Evolutionary conservation across 2,888 invertebrate species (phyloP).

Genomic region (Bombylius major): DNA sequence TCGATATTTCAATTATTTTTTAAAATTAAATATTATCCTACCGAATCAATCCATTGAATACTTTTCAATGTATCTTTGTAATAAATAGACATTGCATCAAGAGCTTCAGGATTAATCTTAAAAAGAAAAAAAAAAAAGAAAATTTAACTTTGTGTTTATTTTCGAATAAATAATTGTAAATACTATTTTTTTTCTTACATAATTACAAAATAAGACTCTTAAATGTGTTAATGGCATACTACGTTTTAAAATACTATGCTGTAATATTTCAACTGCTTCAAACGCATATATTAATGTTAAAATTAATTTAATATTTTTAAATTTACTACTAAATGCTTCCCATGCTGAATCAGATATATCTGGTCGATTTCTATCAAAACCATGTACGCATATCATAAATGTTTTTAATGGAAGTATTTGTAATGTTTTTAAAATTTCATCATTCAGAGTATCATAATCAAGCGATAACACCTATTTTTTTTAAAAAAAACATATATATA

Average conservation of each 20-base stretch:
- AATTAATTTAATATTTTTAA: conserved; percentile 29
- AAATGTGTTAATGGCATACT: conserved; percentile 62
- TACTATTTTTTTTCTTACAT: conserved; percentile 31
- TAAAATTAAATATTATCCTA: conserved; percentile 5
- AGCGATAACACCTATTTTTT: conserved; percentile 26
- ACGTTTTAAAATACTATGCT: conserved; percentile 48
- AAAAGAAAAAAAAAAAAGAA: conserved; percentile 5
- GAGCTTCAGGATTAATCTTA: conserved; percentile 32
- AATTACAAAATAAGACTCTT: conserved; percentile 60
- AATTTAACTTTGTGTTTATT: neutral
- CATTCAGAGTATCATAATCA: conserved; percentile 33
- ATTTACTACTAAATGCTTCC: conserved; percentile 40
- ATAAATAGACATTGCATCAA: conserved; percentile 32
- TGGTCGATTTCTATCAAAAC: conserved; percentile 47
- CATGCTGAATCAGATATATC: conserved; percentile 52
- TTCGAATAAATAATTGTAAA: no score
- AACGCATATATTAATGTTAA: conserved; percentile 49
- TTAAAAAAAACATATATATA: no score
- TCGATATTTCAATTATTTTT: no score
- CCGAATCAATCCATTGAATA: conserved; percentile 35
- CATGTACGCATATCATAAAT: conserved; percentile 57
- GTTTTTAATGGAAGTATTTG: conserved; percentile 40
- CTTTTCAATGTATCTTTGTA: conserved; percentile 31
- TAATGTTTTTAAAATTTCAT: conserved; percentile 30
- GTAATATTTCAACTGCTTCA: conserved; percentile 48